These are phyloP conservation scores for Kuschelorhynchus macadamiae DNA, from an alignment of 2,888 invertebrate genomes.

Conservation along the genomic window DNA sequence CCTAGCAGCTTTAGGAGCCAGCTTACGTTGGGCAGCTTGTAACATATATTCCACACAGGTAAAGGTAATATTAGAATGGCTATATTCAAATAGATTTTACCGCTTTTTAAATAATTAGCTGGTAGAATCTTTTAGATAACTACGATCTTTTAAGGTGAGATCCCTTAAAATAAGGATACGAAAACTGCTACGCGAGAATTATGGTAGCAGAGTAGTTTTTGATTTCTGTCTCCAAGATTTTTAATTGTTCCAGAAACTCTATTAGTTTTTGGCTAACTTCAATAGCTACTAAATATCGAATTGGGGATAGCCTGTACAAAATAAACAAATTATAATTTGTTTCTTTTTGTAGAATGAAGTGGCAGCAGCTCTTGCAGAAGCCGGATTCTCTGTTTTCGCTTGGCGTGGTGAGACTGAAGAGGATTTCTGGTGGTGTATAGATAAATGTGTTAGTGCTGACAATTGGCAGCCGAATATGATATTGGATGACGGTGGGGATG, in stretches of 20 bases:
- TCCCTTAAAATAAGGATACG: no score
- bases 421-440: conserved; percentile 99
- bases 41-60: conserved; percentile 98
- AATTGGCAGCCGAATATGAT: conserved; percentile 99
- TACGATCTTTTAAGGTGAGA: no score
- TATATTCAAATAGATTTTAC: background rate
- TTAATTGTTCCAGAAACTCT: no score
- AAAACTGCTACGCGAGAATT: no score
- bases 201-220: no score
- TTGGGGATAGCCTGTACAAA: no score
- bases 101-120: conserved; percentile 42
- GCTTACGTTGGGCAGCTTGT: conserved; percentile 96
- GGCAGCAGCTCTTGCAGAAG: conserved; percentile 94
- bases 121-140: no score
- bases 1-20: conserved; percentile 88
- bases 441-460: conserved; percentile 91
- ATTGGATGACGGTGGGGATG: conserved; percentile 97
- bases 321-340: no score
- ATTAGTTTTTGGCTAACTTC: no score
- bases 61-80: no score
- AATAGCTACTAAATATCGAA: no score
- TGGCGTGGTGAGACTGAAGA: conserved; percentile 99
- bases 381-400: conserved; percentile 91
- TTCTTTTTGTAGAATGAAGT: conserved; percentile 85
- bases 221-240: no score